A percentile compares a stretch with the other conserved stretches of the same genome.
These are phyloP conservation scores for Diadema setosum DNA, from an alignment of 35 echinoderm and acorn worm genomes.

Conservation along the genomic window DNA sequence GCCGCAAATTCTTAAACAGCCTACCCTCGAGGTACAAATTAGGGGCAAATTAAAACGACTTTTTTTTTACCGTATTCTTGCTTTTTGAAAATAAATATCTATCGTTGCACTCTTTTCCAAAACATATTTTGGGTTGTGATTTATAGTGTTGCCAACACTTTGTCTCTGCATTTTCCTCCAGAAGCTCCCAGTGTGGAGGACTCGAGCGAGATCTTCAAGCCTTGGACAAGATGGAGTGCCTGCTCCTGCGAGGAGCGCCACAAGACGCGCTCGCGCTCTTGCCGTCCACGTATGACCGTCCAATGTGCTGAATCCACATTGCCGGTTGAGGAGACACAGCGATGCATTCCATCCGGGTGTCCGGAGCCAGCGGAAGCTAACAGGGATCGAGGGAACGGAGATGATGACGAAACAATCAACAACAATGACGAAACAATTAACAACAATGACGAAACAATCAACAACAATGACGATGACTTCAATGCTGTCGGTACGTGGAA, in stretches of 20 bases:
- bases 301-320: neutral
- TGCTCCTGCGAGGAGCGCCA: neutral
- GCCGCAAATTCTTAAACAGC: too few relatives aligned
- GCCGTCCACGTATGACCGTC: neutral
- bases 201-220: neutral
- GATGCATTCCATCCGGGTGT: neutral
- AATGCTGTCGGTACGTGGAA: neutral
- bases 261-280: neutral
- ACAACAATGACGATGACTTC: neutral
- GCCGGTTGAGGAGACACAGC: neutral
- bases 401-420: neutral
- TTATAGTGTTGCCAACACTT: neutral
- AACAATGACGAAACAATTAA: neutral
- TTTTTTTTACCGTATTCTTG: neutral
- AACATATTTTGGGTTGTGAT: neutral
- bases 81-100: neutral
- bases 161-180: neutral
- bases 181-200: neutral
- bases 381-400: neutral
- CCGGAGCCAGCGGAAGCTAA: neutral
- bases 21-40: neutral
- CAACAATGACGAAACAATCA: neutral
- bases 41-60: neutral
- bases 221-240: neutral
- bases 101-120: neutral